Conservation (phyloP, 2,888 invertebrate species). For the Eutolmus rufibarbis region DNA sequence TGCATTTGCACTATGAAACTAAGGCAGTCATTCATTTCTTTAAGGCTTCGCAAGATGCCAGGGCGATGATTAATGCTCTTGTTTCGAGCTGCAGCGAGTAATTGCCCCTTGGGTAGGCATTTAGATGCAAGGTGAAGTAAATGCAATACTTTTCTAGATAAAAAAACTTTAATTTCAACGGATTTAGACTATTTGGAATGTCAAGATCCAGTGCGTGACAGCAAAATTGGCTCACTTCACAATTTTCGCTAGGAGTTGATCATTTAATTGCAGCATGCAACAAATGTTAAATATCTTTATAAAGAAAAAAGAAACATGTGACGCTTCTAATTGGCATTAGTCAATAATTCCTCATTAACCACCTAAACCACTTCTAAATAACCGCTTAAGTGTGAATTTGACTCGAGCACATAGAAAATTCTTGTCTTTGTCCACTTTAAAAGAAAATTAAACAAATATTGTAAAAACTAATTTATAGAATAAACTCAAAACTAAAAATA, state of each 20-base stretch:
- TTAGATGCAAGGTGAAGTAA: not conserved
- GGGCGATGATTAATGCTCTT: not conserved
- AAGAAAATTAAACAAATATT: too few relatives aligned
- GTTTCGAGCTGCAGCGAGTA: not conserved
- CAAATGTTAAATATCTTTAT: not conserved
- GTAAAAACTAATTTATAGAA: too few relatives aligned
- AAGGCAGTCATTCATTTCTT: not conserved
- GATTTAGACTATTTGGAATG: not conserved
- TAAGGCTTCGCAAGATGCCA: not conserved
- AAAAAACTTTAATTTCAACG: not conserved
- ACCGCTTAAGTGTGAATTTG: too few relatives aligned
- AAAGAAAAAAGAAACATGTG: not conserved
- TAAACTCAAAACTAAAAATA: too few relatives aligned
- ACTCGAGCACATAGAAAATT: too few relatives aligned
- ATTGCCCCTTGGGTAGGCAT: not conserved
- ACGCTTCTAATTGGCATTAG: not conserved
- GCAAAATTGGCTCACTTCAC: not conserved
- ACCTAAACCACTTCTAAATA: not conserved
- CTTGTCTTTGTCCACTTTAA: too few relatives aligned
- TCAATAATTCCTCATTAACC: not conserved
- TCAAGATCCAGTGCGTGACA: conserved; percentile 7
- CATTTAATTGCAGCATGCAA: not conserved
- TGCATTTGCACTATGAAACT: not conserved
- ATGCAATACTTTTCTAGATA: not conserved
- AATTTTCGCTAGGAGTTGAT: not conserved